Base-by-base conservation (phyloP, 2,888 invertebrate species). In the Lydus trimaculatus region DNA sequence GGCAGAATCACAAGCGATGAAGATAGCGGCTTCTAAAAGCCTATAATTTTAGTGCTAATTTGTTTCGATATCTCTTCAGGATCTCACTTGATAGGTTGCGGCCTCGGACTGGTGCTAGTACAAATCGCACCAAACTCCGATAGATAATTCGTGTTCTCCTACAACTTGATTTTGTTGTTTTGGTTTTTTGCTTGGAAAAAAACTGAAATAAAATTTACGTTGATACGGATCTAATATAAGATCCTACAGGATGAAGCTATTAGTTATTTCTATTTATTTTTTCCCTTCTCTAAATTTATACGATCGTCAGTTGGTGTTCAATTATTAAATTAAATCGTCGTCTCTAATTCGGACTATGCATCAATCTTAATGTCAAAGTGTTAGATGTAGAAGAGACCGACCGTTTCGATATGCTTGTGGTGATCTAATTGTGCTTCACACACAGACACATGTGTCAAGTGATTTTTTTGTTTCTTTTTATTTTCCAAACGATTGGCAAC, bases 31-130 rank as follows among this genome's bases (percentile, higher is more conserved):
- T 80, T 81, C 81, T 82, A 83, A 84, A 83, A 84, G 84, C 84
- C 85, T 85, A 84, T 85, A 85, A 85, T 85, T 85, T 84, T 81
- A 78, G 78, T 77, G 84, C 84, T 85, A 85, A 85, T 85, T 85
- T 81, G 85, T 83, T 84, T 81, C 83, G 81, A 82, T 85, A 85
- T 85, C 85, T 83, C 81, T 79, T 80, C 78, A 74, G 77, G 78
- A 82, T 83, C 83, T 81, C n/a, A n/a, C 78, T 48, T 48, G 75
- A 79, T 79, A 79, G 65, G 67, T 62, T 65, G 65, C 64, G 67
- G 67, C 63, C 58, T 65, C 65, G 70, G 72, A 71, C 72, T n/a
- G 72, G 68, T 74, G 48, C 23, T 43, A n/a, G 73, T 72, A 69
- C 73, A 75, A 76, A 76, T 76, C 76, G 71, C 73, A 72, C 71